Evolutionary conservation across 1,140 invertebrate species (phyloP), one percentile per base, ranked within the genome.

Genomic region (Dendrolimus kikuchii): DNA sequence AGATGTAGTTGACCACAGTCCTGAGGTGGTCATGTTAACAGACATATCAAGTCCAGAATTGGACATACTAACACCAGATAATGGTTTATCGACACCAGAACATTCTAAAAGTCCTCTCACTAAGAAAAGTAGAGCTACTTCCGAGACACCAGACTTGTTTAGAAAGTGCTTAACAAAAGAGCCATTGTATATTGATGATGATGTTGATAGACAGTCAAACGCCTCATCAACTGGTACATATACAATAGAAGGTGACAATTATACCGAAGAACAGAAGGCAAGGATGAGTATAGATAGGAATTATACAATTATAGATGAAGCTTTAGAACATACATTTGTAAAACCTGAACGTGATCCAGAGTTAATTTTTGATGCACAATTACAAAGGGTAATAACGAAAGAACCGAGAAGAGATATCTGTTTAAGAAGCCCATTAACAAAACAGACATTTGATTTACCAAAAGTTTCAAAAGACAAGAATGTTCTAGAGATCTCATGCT

Each of bases 211-310:
- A 46, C 70, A 83, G 36, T 86, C 83, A 23, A 74, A 81, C 60
- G 74, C 81, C 62, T 91, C 90, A 37, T 94, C 93, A 62, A 92
- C 93, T 38, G 95, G 95, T 38, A 97, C 95, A 2, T 97, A 97
- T 63, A 97, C 95, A 0, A 92, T 97, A 40, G 93, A 95, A 64
- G 93, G 93, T 52, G 93, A 95, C 62, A 92, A 92, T 75, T 95
- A 94, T 63, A 93, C 93, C 1, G 95, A 95, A 68, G 94, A 95
- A 68, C 93, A 95, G 60, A 93, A 94, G 86, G 95, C 95, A 46
- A 89, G 95, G 64, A 93, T 94, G 89, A 94, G 94, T 68, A 97
- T 97, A 63, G 95, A 96, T 66, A 90, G 91, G 61, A 91, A 92
- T 43, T 95, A 95, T 46, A 59, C 71, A 5, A 59, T 76, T 76